Evolutionary conservation across 1,140 invertebrate genomes (phyloP), one percentile per base, ranked within the genome.

Genomic region (Magallana angulata): DNA sequence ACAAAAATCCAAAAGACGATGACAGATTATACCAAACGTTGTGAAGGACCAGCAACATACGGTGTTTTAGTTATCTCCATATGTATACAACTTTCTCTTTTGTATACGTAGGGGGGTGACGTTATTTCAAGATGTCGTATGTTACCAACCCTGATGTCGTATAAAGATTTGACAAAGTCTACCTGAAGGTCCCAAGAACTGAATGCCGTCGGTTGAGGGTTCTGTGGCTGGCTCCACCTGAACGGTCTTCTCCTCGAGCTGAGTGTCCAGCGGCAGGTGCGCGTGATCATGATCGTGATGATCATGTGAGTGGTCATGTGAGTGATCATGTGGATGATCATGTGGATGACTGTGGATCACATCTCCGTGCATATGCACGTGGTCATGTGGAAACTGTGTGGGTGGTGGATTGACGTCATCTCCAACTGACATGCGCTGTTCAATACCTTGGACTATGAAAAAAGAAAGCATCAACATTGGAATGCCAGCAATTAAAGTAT

Each of bases 211-310:
- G 18, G 68, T 71, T 36, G 68, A 30, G 1, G 68, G 68, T 71
- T 71, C 68, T 36, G 68, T 71, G 24, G 68, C 68, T 30, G 68
- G 68, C 36, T 71, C 24, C 68, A 30, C 68, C 68, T 71, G 68
- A 11, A 71, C 12, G 18, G 24, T 11, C 11, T 71, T 71, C 68
- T 71, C 68, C 14, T 71, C 7, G 68, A 71, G 68, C 12, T 18
- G 68, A 8, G 68, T 71, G 24, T 71, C 68, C 9, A 71, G 24
- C 36, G 68, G 68, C 24, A 71, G 68, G 12, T 71, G 68, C 24
- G 9, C 7, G 24, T 71, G 68, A 2, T n/a, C 8, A 24, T 18
- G 18, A 68, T 71, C 64, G 11, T 71, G 64, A 24, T 71, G 24
- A 7, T 18, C 18, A 18, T 71, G 68, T 30, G 24, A 1, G 14